Evolutionary conservation across 2,888 invertebrate species (phyloP).

Genomic region (Aromia moschata): DNA sequence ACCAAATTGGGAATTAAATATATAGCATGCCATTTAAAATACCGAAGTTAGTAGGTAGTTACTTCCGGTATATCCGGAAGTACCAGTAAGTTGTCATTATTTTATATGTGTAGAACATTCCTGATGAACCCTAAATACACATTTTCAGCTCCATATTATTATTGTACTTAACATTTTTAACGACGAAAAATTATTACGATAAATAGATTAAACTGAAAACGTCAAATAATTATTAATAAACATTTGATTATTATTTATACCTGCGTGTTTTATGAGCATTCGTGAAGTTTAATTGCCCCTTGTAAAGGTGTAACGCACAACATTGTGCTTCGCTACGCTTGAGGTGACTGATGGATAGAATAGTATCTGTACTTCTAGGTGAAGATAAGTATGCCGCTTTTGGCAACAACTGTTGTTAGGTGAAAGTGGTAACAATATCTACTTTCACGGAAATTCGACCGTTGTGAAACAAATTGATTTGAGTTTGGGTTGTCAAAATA

Average conservation of each 20-base stretch:
- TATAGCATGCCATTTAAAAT: no score
- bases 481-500: constrained; percentile 32
- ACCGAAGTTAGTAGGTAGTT: no score
- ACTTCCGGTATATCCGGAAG: no score
- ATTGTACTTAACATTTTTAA: no score
- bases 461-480: constrained; percentile 23
- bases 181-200: no score
- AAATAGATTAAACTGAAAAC: no score
- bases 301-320: constrained; percentile 11
- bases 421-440: constrained; percentile 37
- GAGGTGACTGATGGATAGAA: constrained; percentile 5
- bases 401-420: constrained; percentile 27
- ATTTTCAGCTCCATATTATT: no score
- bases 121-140: no score
- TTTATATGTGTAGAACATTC: no score
- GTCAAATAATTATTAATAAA: constrained; percentile 11
- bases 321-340: constrained; percentile 13
- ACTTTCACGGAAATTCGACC: constrained; percentile 30
- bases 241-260: constrained; percentile 14
- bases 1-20: no score
- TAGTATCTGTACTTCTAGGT: constrained; percentile 16
- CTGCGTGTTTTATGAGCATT: constrained; percentile 8
- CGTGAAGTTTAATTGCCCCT: constrained; percentile 16
- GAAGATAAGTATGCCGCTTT: constrained; percentile 6
- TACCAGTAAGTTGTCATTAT: no score